Evolutionary conservation across 2,888 invertebrate species (phyloP).

Genomic region (Tetragonula carbonaria): DNA sequence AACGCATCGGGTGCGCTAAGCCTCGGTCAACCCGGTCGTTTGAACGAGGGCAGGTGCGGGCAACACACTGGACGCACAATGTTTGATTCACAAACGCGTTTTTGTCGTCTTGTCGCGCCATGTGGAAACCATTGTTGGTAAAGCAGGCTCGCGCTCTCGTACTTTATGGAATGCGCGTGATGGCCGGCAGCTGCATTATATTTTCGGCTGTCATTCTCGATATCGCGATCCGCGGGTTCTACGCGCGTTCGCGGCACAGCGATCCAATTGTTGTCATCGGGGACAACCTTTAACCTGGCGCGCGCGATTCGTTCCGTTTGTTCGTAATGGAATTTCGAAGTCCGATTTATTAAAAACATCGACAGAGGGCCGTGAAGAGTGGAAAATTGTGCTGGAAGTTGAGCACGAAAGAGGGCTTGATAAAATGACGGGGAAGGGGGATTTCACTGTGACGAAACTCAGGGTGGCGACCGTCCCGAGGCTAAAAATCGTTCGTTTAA

Average conservation of each 20-base stretch:
- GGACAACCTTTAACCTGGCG: neutral
- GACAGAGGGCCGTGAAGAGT: neutral
- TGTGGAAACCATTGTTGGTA: slow-evolving; percentile 50
- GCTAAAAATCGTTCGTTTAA: no score
- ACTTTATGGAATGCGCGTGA: slow-evolving; percentile 41
- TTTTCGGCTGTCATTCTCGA: slow-evolving; percentile 55
- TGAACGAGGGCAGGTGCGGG: slow-evolving; percentile 17
- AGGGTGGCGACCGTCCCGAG: no score
- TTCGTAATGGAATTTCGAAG: neutral
- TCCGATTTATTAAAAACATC: neutral
- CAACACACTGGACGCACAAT: slow-evolving; percentile 34
- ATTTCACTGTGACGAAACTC: no score
- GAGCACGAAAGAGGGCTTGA: no score
- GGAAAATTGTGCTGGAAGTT: no score
- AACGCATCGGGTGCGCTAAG: slow-evolving; percentile 23
- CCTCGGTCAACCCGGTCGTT: slow-evolving; percentile 27
- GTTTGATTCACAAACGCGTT: slow-evolving; percentile 60
- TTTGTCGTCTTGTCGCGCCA: slow-evolving; percentile 51
- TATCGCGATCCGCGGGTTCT: slow-evolving; percentile 29
- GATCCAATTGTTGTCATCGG: slow-evolving; percentile 28
- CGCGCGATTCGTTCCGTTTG: no score
- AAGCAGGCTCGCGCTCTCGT: slow-evolving; percentile 44
- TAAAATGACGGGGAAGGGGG: no score
- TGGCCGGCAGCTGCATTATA: slow-evolving; percentile 59
- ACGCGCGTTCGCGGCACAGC: neutral